Base-by-base conservation (phyloP, 1,140 invertebrate species). In the Ceratina calcarata region DNA sequence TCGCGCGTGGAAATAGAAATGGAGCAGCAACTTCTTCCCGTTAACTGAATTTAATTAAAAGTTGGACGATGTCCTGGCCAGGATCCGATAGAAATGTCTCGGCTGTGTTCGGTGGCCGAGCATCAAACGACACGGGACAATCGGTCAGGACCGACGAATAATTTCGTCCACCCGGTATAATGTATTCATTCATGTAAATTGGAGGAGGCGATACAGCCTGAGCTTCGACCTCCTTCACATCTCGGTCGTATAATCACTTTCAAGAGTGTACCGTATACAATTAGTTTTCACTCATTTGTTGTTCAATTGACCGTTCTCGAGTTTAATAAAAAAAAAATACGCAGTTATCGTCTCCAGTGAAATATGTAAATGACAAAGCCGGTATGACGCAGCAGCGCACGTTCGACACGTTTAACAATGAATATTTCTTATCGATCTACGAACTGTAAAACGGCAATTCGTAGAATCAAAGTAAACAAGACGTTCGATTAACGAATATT, bases 171-270 rank as follows among this genome's bases (percentile, higher is more conserved):
- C 60, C 10, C 51, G 32, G 51, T 16, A 45, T 67, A n/a, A 24
- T 75, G 55, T 67, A 75, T 75, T 75, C 73, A 67, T 67, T 4
- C 27, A 66, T 66, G 62, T 66, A 75, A 75, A 66, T 75, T 75
- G 51, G 61, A 45, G 62, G 22, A 18, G 2, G 16, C 51, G 22
- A 20, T 4, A 1, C 13, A 12, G 69, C 24, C 55, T 16, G 32
- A 71, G 15, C 68, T 15, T 70, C 16, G 7, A 18, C 16, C 10
- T 64, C 62, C 27, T 66, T 32, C 37, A 7, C 65, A 32, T 45
- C 69, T 13, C 18, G 20, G 22, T 37, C 15, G 72, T 61, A 18
- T 74, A 55, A 72, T 72, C 24, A 18, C 32, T 61, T 22, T 12
- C 1, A 22, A n/a, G n/a, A 15, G 3, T 15, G 22, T 3, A 13